Base-by-base conservation (phyloP, 2,888 invertebrate species). In the Chymomyza procnemis region DNA sequence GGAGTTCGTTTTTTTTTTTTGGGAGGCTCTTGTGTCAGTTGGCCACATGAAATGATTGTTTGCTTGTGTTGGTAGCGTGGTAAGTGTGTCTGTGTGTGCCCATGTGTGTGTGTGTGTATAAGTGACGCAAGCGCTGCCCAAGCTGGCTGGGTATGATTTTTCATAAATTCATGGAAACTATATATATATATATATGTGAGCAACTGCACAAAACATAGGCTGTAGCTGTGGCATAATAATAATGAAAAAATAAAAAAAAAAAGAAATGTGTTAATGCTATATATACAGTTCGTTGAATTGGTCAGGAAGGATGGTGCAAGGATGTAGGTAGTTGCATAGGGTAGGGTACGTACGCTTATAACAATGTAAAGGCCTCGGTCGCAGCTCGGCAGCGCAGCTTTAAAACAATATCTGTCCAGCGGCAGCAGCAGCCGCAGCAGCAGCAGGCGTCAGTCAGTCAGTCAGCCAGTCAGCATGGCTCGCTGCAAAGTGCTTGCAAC, bases 131-230 rank as follows among this genome's bases (percentile, higher is more conserved):
- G 70, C 69, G 66, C 67, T 73, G 66, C 50, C 46, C 58, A 41
- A 26, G 59, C 18, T 69, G 70, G 47, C 74, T 67, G 66, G 72
- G 67, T 66, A 85, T 87, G 77, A 87, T 26, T 86, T 87, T 86
- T 81, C 83, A 87, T 85, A 87, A 86, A 86, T 86, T 86, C 78
- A 80, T 78, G 71, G 52, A 58, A 74, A 71, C n/a, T n/a, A n/a
- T n/a, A n/a, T n/a, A n/a, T n/a, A n/a, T n/a, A n/a, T n/a, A n/a
- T 70, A 69, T 68, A 81, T 70, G 80, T 83, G 83, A 85, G 74
- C 68, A 85, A 85, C 69, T 82, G 80, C 78, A 77, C 64, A 75
- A 77, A 83, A 82, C 77, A 80, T 75, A 82, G 78, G 72, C 76
- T 66, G 75, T 66, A 75, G 79, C 76, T 67, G 73, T 74, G 73